Evolutionary conservation across 2,113 vertebrate species (phyloP).

Genomic region (Strigops habroptila): DNA sequence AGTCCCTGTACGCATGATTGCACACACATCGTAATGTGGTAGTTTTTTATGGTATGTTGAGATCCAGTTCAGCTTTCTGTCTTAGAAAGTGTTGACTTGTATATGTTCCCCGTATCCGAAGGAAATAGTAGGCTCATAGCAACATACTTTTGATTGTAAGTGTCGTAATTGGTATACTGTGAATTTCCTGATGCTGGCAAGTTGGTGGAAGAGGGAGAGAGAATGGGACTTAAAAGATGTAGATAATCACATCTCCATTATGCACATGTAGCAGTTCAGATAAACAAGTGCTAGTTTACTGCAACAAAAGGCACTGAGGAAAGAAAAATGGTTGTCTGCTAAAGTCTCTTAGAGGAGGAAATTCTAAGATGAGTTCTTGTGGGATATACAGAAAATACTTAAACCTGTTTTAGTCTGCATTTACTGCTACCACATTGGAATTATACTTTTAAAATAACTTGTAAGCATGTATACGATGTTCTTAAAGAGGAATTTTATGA

Average conservation of each 20-base stretch:
- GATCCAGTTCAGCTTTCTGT: constrained; percentile 32
- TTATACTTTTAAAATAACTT: background rate
- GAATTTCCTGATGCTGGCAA: background rate
- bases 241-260: background rate
- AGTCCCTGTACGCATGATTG: constrained; percentile 65
- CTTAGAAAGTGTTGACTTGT: background rate
- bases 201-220: background rate
- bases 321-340: background rate
- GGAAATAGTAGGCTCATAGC: background rate
- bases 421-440: background rate
- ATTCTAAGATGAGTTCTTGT: background rate
- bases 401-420: background rate
- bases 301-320: background rate
- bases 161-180: background rate
- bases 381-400: background rate
- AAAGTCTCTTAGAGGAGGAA: background rate
- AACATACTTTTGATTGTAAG: background rate
- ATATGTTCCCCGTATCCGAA: background rate
- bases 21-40: constrained; percentile 23
- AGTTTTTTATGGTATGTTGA: constrained; percentile 27
- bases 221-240: background rate
- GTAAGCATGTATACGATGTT: background rate
- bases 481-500: background rate
- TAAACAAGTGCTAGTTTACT: background rate
- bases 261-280: background rate